A percentile compares a stretch with the other conserved stretches of the same genome.
Conservation (phyloP, 2,797 vertebrate genomes). For the Centropyge bicolor region DNA sequence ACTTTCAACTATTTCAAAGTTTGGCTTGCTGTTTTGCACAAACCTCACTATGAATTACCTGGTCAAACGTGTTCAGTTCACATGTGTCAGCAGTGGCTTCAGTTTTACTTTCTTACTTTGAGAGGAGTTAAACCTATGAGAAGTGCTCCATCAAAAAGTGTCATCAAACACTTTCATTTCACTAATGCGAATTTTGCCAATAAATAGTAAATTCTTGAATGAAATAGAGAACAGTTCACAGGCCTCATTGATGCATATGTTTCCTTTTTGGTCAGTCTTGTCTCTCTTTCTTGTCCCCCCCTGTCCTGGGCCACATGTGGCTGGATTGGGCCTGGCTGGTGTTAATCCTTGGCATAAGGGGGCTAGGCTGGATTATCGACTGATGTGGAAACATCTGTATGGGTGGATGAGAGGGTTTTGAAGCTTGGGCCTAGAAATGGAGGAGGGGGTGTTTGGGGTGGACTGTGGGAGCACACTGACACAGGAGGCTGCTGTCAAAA, state of each 20-base stretch:
- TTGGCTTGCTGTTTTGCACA: slow-evolving; percentile 26
- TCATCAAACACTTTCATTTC: neutral
- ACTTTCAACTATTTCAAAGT: slow-evolving; percentile 52
- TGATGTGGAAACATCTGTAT: slow-evolving; percentile 76
- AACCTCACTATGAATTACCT: slow-evolving; percentile 2
- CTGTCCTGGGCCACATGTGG: slow-evolving; percentile 33
- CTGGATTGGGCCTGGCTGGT: slow-evolving; percentile 62
- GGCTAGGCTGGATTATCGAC: slow-evolving; percentile 69
- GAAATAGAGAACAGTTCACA: neutral
- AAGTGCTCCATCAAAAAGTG: neutral
- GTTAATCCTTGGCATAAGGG: slow-evolving; percentile 80
- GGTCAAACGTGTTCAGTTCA: neutral
- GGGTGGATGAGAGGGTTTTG: slow-evolving; percentile 47
- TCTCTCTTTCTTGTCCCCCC: slow-evolving; percentile 7
- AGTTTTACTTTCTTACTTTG: neutral
- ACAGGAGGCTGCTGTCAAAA: neutral
- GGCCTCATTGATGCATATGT: neutral
- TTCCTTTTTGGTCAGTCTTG: slow-evolving; percentile 16
- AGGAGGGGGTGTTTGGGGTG: slow-evolving; percentile 9
- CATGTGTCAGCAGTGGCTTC: neutral
- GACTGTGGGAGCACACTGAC: neutral
- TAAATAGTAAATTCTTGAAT: slow-evolving; percentile 5
- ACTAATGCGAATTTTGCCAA: neutral
- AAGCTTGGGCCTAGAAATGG: slow-evolving; percentile 29
- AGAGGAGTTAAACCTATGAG: neutral